phyloP scores from a whole-genome alignment of 2,113 vertebrate species.

The Gallinago undulata region DNA sequence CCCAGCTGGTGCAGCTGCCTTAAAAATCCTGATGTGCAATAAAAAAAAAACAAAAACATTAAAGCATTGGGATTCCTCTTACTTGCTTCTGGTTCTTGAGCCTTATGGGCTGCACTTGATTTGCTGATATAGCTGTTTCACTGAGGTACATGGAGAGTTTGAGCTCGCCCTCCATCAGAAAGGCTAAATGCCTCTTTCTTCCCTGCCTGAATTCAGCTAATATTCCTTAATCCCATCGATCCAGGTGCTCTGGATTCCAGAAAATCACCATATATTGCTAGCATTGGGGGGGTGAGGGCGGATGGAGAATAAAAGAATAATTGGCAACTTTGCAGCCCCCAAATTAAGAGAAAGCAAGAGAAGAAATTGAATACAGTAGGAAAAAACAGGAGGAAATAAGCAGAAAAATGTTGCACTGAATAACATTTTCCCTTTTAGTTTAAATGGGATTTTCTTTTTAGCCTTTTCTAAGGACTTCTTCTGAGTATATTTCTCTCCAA shows the following conservation, averaged over 20 bases:
- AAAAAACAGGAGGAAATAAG: neutral
- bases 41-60: neutral
- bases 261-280: neutral
- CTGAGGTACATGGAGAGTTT: neutral
- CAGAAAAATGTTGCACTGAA: constrained; percentile 23
- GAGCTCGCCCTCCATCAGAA: neutral
- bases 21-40: neutral
- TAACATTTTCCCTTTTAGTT: constrained; percentile 47
- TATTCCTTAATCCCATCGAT: neutral
- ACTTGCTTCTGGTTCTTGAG: neutral
- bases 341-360: constrained; percentile 1
- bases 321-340: neutral
- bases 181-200: neutral
- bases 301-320: neutral
- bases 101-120: neutral
- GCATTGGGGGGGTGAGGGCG: rapidly evolving
- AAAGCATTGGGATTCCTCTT: neutral
- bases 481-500: constrained; percentile 49
- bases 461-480: constrained; percentile 38
- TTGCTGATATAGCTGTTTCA: neutral
- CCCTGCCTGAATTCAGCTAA: neutral
- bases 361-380: neutral
- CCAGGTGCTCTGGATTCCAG: neutral
- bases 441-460: constrained; percentile 45
- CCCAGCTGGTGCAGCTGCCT: neutral